phyloP scores from a whole-genome alignment of 2,888 invertebrate genomes.

The Heliconius ethilla region DNA sequence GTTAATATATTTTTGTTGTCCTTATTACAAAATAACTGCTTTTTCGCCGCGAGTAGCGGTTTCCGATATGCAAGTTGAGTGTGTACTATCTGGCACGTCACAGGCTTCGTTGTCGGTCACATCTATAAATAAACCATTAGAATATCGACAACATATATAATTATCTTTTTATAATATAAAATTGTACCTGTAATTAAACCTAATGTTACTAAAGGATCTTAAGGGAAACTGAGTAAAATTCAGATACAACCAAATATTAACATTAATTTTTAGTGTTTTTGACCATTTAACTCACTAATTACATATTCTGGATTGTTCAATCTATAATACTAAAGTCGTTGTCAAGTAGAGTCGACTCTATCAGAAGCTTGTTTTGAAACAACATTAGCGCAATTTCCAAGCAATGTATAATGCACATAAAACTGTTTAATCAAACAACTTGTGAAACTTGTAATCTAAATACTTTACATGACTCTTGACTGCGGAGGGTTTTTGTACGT shows the following conservation, averaged over 20 bases:
- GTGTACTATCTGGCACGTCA: neutral
- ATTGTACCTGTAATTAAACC: too few species aligned
- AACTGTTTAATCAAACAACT: constrained; percentile 19
- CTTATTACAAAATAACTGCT: neutral
- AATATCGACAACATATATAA: neutral
- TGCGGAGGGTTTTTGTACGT: constrained; percentile 1
- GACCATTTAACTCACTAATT: too few species aligned
- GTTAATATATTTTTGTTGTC: neutral
- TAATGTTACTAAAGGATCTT: neutral
- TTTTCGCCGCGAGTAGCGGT: neutral
- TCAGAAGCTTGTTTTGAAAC: constrained; percentile 20
- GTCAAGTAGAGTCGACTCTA: constrained; percentile 20
- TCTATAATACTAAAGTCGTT: neutral
- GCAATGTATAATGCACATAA: constrained; percentile 16
- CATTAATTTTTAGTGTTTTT: too few species aligned
- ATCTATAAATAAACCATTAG: neutral
- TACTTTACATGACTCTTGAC: neutral
- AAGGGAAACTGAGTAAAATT: neutral
- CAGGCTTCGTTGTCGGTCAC: neutral
- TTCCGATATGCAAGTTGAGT: neutral
- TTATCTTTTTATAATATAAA: neutral
- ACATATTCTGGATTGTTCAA: too few species aligned
- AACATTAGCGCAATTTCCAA: constrained; percentile 20
- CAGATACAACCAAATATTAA: neutral
- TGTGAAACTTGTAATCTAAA: constrained; percentile 24